A percentile compares a stretch with the other conserved stretches of the same genome.
Conservation (phyloP, 35 echinoderm and acorn worm genomes). For the Lytechinus variegatus region DNA sequence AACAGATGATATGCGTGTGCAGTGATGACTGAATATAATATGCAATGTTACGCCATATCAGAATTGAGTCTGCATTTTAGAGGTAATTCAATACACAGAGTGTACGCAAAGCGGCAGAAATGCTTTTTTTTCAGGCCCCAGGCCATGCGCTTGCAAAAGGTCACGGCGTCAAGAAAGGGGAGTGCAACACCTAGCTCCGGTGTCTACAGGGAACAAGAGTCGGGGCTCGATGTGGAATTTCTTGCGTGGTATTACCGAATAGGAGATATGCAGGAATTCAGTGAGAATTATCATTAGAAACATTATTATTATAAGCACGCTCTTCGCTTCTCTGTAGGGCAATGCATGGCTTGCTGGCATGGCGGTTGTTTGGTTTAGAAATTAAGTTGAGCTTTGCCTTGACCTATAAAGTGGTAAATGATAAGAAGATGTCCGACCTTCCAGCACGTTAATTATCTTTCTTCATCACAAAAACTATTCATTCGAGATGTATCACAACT, state of each 20-base stretch:
- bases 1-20: neutral
- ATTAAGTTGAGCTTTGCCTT: neutral
- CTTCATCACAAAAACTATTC: too few species aligned
- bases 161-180: slow-evolving; percentile 2
- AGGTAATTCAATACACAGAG: slow-evolving; percentile 11
- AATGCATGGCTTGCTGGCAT: neutral
- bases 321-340: neutral
- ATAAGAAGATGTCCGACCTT: neutral
- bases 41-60: neutral
- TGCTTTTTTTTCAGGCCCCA: slow-evolving; percentile 49
- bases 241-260: neutral
- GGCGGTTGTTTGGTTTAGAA: neutral
- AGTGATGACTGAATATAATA: neutral
- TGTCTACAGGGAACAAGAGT: neutral
- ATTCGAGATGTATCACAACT: too few species aligned
- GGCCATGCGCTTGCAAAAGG: slow-evolving; percentile 36
- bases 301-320: slow-evolving; percentile 12
- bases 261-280: neutral
- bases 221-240: neutral
- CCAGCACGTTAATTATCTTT: neutral
- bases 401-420: neutral
- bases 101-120: neutral
- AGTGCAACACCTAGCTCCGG: slow-evolving; percentile 34
- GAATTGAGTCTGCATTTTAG: slow-evolving; percentile 2
- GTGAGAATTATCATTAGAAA: neutral